Evolutionary conservation across 92 coral and sea anemone genomes (phyloP).

Genomic region (Palythoa grandis): DNA sequence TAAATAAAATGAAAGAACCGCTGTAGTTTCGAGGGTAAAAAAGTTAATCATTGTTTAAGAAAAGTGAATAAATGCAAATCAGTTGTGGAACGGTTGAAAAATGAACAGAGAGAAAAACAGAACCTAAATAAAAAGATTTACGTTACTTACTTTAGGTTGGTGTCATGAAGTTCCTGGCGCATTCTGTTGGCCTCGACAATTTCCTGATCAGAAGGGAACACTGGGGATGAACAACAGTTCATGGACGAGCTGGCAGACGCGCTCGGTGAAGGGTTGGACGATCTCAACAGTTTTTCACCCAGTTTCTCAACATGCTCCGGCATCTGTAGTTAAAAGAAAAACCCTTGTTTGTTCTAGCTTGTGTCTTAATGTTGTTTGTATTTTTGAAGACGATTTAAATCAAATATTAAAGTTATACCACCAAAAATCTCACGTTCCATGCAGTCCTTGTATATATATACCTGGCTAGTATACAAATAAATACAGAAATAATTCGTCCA

Average conservation of each 20-base stretch:
- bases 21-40: no score
- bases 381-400: background rate
- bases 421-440: no score
- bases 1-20: no score
- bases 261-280: constrained; percentile 61
- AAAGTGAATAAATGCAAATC: no score
- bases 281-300: constrained; percentile 63
- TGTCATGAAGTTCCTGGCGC: constrained; percentile 19
- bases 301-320: constrained; percentile 72
- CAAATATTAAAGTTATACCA: no score
- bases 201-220: constrained; percentile 16
- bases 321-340: constrained; percentile 49
- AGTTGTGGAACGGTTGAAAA: background rate
- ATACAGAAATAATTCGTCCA: no score
- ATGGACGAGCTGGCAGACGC: constrained; percentile 36
- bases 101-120: background rate
- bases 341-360: background rate
- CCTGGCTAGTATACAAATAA: no score
- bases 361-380: background rate
- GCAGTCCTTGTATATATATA: no score
- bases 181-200: constrained; percentile 18
- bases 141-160: constrained; percentile 12
- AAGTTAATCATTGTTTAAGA: no score
- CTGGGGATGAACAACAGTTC: background rate
- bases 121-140: background rate